Evolutionary conservation across 23 tunicate genomes (phyloP).

Genomic region (Phallusia fumigata): DNA sequence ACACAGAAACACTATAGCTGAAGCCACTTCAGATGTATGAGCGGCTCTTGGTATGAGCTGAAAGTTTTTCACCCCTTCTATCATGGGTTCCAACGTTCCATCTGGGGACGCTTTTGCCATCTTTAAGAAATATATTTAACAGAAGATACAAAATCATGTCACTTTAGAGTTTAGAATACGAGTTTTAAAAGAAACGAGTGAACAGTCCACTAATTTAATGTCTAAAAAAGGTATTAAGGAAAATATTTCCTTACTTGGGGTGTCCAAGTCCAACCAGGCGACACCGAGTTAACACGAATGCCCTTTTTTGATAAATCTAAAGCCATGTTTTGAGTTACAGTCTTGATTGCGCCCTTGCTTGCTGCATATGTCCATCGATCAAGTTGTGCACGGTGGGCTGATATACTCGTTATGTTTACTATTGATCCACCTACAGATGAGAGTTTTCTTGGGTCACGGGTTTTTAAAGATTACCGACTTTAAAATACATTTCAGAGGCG

Average conservation of each 20-base stretch:
- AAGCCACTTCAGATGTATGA: conserved; percentile 73
- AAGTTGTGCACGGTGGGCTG: conserved; percentile 59
- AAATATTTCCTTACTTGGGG: conserved; percentile 46
- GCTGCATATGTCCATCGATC: conserved; percentile 89
- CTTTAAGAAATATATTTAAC: conserved; percentile 25
- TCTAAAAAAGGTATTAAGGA: no score
- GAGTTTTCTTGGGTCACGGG: no score
- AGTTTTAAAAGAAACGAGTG: no score
- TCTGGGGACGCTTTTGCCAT: conserved; percentile 70
- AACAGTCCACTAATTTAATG: no score
- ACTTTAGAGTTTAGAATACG: no score
- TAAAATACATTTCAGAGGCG: no score
- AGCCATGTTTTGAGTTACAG: conserved; percentile 73
- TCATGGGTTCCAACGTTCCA: conserved; percentile 40
- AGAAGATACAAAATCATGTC: neutral
- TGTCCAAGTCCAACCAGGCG: conserved; percentile 72
- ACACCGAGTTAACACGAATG: conserved; percentile 70
- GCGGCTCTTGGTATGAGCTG: conserved; percentile 33
- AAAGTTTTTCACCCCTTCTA: conserved; percentile 18
- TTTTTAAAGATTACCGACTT: no score
- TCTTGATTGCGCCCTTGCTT: conserved; percentile 80
- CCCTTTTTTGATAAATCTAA: conserved; percentile 58
- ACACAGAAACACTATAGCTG: conserved; percentile 54
- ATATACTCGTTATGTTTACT: conserved; percentile 48
- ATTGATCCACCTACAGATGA: conserved; percentile 36